Base-by-base conservation (phyloP, 2,797 vertebrate genomes). In the Phaenicophaeus curvirostris region DNA sequence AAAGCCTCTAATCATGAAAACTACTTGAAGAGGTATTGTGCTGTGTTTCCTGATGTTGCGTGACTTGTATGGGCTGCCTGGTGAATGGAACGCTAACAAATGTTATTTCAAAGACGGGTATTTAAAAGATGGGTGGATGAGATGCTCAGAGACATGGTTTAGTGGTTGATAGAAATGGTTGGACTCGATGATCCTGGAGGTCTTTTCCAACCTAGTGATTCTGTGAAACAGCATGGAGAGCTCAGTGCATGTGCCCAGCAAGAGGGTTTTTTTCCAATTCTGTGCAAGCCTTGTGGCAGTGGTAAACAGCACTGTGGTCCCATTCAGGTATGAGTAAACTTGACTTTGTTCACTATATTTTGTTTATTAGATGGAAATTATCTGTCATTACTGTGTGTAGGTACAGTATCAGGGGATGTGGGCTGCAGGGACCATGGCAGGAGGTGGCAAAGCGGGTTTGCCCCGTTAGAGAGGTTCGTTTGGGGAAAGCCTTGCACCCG, bases 11-110 rank as follows among this genome's bases (percentile, higher is more conserved):
- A 78, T 71, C 0, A 31, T 71, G 57, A 54, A 48, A 87, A 76
- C 41, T 37, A 50, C 19, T 75, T 25, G 31, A 48, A 37, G 58
- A 33, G 0, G 25, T 84, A 68, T 74, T 12, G 8, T 46, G 59
- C 31, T 78, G 50, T 86, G 28, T 66, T 81, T 86, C 20, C 30
- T 67, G 33, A 61, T 1, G 5, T 63, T 50, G 18, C 13, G 2
- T 0, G 6, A 44, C 15, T 31, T 5, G 15, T 53, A 13, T 6
- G 51, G 65, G 78, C 25, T 0, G 0, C 33, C 24, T 4, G 31
- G 42, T 15, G 20, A 63, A 30, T 35, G 23, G 27, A 31, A 55
- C 0, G 0, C 23, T 21, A 17, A 23, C 27, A 6, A n/a, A 12
- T 37, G 12, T 39, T 39, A 39, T 39, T 39, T 39, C 9, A 39